A percentile compares a stretch with the other conserved stretches of the same genome.
These are phyloP conservation scores for Gastracanthus pulcherrimus DNA, from an alignment of 2,888 invertebrate genomes.

Conservation along the genomic window DNA sequence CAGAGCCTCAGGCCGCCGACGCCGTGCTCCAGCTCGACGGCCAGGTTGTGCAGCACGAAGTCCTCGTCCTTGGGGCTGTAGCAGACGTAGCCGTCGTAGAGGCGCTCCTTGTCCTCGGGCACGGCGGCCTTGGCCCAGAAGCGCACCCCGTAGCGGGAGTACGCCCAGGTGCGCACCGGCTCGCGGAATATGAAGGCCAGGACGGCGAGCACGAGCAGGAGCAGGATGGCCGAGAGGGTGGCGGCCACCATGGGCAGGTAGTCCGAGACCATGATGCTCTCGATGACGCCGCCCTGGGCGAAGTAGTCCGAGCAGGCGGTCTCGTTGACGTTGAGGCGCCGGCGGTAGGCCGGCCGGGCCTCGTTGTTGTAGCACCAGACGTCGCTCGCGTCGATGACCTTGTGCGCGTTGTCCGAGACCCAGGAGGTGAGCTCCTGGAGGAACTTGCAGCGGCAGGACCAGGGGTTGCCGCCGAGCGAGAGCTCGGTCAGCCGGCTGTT, in stretches of 20 bases:
- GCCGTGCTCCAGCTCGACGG: constrained; percentile 90
- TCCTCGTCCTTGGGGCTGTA: constrained; percentile 95
- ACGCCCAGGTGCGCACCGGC: constrained; percentile 91
- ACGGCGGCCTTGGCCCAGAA: constrained; percentile 85
- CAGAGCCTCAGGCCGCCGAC: constrained; percentile 89
- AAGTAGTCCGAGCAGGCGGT: constrained; percentile 93
- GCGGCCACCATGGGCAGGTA: constrained; percentile 91
- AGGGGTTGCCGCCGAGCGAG: constrained; percentile 89
- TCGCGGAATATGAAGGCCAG: constrained; percentile 92
- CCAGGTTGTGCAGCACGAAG: constrained; percentile 91
- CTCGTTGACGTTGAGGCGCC: constrained; percentile 90
- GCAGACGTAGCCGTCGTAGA: constrained; percentile 95
- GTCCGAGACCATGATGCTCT: constrained; percentile 89
- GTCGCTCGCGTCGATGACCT: constrained; percentile 87
- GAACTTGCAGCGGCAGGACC: constrained; percentile 95
- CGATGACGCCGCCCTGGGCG: constrained; percentile 89
- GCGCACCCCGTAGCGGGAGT: constrained; percentile 91
- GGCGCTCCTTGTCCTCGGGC: constrained; percentile 89
- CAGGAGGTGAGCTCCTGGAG: constrained; percentile 90
- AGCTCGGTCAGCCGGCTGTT: constrained; percentile 86
- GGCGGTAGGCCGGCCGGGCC: constrained; percentile 86
- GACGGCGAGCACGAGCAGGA: constrained; percentile 87
- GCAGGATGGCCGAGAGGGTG: constrained; percentile 87
- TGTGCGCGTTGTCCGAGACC: constrained; percentile 89
- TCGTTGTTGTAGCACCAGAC: constrained; percentile 90